These are phyloP conservation scores for Podarcis lilfordi DNA, from an alignment of 2,797 vertebrate genomes.

Conservation along the genomic window DNA sequence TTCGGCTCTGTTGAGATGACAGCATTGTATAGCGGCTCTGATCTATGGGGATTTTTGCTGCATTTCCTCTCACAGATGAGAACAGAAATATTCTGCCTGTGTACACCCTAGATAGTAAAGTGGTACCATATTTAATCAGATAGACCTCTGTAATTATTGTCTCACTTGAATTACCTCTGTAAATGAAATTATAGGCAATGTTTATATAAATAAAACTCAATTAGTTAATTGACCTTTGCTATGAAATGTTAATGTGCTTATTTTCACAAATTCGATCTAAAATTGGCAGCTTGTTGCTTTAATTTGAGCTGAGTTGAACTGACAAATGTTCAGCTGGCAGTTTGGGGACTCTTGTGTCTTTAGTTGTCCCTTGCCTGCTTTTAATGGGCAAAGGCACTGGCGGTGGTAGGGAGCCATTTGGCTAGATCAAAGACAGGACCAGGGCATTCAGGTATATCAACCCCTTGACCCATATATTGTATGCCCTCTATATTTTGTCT, in stretches of 20 bases:
- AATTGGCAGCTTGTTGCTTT: constrained; percentile 1
- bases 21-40: neutral
- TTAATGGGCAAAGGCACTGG: neutral
- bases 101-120: neutral
- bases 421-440: neutral
- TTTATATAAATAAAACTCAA: constrained; percentile 16
- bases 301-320: constrained; percentile 1
- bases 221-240: constrained; percentile 23
- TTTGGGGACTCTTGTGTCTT: neutral
- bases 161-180: constrained; percentile 15
- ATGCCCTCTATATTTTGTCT: neutral
- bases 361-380: neutral
- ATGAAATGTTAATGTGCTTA: neutral
- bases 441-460: neutral
- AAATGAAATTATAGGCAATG: constrained; percentile 5
- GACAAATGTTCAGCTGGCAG: neutral
- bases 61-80: neutral
- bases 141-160: constrained; percentile 5
- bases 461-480: neutral
- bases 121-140: neutral
- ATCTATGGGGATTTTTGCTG: neutral
- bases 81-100: neutral
- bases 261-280: neutral
- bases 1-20: too few species aligned
- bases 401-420: neutral